Evolutionary conservation across 2,888 invertebrate species (phyloP).

Genomic region (Caenorhabditis sinica): DNA sequence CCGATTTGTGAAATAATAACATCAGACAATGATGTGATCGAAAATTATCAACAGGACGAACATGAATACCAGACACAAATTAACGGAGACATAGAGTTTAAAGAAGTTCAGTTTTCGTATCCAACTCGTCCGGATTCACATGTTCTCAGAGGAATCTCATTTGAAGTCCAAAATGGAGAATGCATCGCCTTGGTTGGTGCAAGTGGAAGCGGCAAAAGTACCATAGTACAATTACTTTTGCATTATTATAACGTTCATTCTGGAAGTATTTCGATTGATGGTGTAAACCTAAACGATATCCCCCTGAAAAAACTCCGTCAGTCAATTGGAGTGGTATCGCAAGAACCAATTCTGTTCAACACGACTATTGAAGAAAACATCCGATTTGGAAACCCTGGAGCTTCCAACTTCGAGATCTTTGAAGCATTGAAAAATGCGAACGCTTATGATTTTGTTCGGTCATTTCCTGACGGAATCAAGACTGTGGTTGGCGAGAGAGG

Average conservation of each 20-base stretch:
- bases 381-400: conserved; percentile 80
- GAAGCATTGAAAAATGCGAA: conserved; percentile 84
- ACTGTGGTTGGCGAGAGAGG: conserved; percentile 84
- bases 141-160: conserved; percentile 73
- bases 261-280: conserved; percentile 84
- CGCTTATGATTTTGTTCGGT: conserved; percentile 84
- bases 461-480: conserved; percentile 84
- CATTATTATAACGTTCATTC: conserved; percentile 68
- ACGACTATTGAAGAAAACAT: conserved; percentile 85
- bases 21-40: conserved; percentile 62
- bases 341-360: conserved; percentile 87
- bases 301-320: conserved; percentile 85
- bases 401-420: conserved; percentile 68
- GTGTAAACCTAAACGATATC: conserved; percentile 84
- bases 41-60: conserved; percentile 47
- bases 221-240: conserved; percentile 72
- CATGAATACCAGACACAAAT: conserved; percentile 84
- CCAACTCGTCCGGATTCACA: conserved; percentile 84
- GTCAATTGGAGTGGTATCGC: conserved; percentile 83
- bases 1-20: conserved; percentile 46
- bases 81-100: conserved; percentile 84
- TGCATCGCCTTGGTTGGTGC: conserved; percentile 76
- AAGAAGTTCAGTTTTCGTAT: conserved; percentile 84
- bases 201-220: conserved; percentile 77
- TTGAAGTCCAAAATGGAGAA: conserved; percentile 71